Percentiles rank a stretch among this genome's conserved stretches.
phyloP scores from a whole-genome alignment of 2,113 vertebrate species.

The Okapia johnstoni region DNA sequence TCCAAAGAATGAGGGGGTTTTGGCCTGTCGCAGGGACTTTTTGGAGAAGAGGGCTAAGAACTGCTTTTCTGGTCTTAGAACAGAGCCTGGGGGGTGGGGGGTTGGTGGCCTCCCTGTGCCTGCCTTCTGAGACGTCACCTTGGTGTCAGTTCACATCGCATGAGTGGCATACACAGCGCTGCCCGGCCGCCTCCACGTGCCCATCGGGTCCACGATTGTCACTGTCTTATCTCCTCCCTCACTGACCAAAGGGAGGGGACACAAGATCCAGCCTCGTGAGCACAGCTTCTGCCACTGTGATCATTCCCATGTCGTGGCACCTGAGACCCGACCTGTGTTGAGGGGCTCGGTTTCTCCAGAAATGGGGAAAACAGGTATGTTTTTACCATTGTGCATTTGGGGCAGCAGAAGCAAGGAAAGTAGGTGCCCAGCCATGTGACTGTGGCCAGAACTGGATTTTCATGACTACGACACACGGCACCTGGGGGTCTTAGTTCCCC shows the following conservation, averaged over 20 bases:
- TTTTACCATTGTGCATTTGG: not conserved
- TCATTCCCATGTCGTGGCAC: not conserved
- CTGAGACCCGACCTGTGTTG: not conserved
- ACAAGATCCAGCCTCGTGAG: not conserved
- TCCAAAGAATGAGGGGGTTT: constrained; percentile 60
- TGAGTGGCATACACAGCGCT: not conserved
- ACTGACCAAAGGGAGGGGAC: not conserved
- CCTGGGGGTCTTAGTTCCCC: not conserved
- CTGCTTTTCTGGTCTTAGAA: constrained; percentile 30
- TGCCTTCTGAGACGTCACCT: not conserved
- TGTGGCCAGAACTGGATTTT: accelerated
- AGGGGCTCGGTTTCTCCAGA: not conserved
- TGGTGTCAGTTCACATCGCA: not conserved
- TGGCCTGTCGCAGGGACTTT: constrained; percentile 11
- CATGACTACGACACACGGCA: not conserved
- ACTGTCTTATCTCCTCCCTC: not conserved
- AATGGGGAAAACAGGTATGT: not conserved
- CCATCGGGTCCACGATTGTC: not conserved
- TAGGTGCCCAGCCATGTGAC: not conserved
- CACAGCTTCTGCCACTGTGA: not conserved
- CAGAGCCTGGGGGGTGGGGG: not conserved
- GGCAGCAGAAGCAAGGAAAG: not conserved
- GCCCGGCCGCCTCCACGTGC: accelerated
- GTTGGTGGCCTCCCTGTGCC: not conserved
- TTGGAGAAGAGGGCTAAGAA: not conserved